These are phyloP conservation scores for Phataginus tricuspis DNA, from an alignment of 2,797 vertebrate genomes.

Conservation along the genomic window DNA sequence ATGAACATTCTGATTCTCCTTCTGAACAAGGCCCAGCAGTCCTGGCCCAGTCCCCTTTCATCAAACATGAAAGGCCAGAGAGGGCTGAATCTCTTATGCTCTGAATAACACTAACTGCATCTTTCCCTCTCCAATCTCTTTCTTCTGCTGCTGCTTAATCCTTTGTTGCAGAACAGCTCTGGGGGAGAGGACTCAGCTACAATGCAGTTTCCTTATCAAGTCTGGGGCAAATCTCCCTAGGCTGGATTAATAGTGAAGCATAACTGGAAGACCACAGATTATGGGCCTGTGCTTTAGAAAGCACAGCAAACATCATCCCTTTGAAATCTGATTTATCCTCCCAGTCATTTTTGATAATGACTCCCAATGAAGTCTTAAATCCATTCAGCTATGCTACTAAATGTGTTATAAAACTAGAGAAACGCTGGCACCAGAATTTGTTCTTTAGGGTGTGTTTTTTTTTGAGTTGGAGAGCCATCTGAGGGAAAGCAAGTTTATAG, in stretches of 20 bases:
- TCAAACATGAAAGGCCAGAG: neutral
- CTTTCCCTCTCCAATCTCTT: neutral
- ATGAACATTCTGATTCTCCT: neutral
- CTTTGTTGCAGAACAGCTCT: neutral
- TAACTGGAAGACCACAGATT: neutral
- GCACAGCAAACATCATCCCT: neutral
- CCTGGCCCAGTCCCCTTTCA: no score
- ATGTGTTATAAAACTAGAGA: neutral
- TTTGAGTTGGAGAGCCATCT: neutral
- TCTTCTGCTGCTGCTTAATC: neutral
- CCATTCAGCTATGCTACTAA: conserved; percentile 1
- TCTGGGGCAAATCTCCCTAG: neutral
- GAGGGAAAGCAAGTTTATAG: neutral
- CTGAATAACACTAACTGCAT: neutral
- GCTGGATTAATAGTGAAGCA: neutral
- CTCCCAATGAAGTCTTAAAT: neutral
- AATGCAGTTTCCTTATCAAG: neutral
- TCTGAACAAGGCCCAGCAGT: neutral
- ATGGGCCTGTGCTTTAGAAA: neutral
- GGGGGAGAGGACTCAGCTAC: neutral
- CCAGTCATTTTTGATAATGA: neutral
- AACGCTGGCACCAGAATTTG: neutral
- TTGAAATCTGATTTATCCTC: neutral
- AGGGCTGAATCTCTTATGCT: neutral
- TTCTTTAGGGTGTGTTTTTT: neutral